Evolutionary conservation across 1,140 invertebrate species (phyloP).

Genomic region (Agrilus planipennis): DNA sequence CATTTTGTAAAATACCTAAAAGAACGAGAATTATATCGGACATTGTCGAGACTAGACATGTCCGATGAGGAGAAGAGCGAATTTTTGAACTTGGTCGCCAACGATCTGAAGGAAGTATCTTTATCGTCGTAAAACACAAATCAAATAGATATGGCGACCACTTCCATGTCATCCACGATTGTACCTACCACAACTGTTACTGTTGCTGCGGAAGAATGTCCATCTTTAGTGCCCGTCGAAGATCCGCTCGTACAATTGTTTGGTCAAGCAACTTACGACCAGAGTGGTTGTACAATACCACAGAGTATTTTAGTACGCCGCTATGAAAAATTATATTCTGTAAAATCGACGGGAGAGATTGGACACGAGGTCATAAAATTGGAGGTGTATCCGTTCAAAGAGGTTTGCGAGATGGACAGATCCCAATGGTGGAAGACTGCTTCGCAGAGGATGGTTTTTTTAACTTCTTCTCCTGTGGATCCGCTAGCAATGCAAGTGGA

Average conservation of each 20-base stretch:
- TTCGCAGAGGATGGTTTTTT: background rate
- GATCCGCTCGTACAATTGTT: background rate
- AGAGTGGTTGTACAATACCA: constrained; percentile 6
- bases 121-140: too few species aligned
- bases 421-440: constrained; percentile 8
- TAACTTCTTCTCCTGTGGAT: constrained; percentile 11
- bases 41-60: too few species aligned
- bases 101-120: too few species aligned
- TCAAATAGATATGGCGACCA: too few species aligned
- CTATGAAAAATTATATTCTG: constrained; percentile 9
- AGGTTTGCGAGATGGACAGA: constrained; percentile 5
- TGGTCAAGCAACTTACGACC: background rate
- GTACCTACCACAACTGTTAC: constrained; percentile 2
- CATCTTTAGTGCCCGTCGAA: too few species aligned
- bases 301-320: constrained; percentile 9
- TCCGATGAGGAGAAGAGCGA: too few species aligned
- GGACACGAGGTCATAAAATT: constrained; percentile 7
- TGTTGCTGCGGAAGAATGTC: constrained; percentile 5
- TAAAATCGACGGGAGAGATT: constrained; percentile 9
- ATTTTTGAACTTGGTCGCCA: too few species aligned
- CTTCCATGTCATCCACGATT: constrained; percentile 11
- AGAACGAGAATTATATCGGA: too few species aligned
- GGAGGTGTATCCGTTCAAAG: constrained; percentile 8
- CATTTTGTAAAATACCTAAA: too few species aligned
- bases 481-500: constrained; percentile 5